Conservation (phyloP, 2,888 invertebrate species). For the Bugulina stolonifera region DNA sequence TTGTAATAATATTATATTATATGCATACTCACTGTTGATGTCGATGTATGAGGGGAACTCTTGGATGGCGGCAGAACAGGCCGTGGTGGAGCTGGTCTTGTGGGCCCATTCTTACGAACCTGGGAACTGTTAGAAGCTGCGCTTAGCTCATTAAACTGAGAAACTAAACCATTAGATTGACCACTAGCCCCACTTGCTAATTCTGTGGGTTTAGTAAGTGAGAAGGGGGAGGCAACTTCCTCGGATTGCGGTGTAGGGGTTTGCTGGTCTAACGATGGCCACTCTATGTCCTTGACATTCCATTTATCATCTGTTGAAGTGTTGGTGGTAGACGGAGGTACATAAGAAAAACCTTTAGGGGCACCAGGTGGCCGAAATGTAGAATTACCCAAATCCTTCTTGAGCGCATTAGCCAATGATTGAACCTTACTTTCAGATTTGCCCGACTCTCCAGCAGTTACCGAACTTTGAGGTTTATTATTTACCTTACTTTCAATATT, state of each 20-base stretch:
- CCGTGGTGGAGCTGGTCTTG: not conserved
- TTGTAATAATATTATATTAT: too few species aligned
- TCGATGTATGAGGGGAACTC: too few species aligned
- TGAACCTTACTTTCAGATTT: not conserved
- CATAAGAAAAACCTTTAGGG: conserved; percentile 10
- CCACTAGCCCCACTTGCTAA: not conserved
- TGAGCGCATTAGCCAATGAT: not conserved
- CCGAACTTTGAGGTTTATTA: not conserved
- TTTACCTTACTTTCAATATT: not conserved
- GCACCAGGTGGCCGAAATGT: conserved; percentile 6
- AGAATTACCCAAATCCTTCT: not conserved
- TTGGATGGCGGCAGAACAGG: not conserved
- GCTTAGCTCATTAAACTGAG: conserved; percentile 1
- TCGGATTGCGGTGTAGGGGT: not conserved
- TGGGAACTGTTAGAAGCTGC: not conserved
- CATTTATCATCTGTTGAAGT: not conserved
- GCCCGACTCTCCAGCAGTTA: not conserved
- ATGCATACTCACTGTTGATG: too few species aligned
- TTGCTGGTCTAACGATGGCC: not conserved
- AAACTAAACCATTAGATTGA: not conserved
- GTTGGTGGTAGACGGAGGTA: not conserved
- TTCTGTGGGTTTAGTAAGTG: not conserved
- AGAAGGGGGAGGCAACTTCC: not conserved
- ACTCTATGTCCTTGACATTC: not conserved
- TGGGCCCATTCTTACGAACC: not conserved